These are phyloP conservation scores for Hypomesus transpacificus DNA, from an alignment of 2,113 vertebrate species.

Conservation along the genomic window DNA sequence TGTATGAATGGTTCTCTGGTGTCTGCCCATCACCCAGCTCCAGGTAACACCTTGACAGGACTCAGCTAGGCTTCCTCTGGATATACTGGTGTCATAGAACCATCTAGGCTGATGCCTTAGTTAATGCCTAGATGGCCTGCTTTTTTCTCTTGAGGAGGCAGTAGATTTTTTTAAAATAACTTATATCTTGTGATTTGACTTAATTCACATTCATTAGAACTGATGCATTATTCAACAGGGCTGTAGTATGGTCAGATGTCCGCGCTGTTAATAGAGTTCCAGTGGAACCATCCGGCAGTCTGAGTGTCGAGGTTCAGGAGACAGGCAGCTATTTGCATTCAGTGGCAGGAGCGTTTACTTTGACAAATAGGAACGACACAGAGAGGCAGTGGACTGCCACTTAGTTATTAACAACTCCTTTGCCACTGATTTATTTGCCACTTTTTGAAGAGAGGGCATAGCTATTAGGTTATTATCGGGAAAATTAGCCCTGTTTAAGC, in stretches of 20 bases:
- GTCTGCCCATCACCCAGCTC: conserved; percentile 61
- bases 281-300: conserved; percentile 32
- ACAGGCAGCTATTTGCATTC: conserved; percentile 77
- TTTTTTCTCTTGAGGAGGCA: no score
- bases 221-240: no score
- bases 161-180: no score
- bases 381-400: conserved; percentile 89
- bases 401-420: conserved; percentile 99
- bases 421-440: conserved; percentile 93
- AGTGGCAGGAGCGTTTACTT: conserved; percentile 87
- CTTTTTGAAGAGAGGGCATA: conserved; percentile 87
- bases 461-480: conserved; percentile 90
- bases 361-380: conserved; percentile 95
- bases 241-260: neutral
- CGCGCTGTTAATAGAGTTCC: conserved; percentile 43
- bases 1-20: conserved; percentile 60
- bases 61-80: no score
- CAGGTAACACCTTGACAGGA: conserved; percentile 51
- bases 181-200: no score
- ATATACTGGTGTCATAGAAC: no score
- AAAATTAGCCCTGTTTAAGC: conserved; percentile 98
- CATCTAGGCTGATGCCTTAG: no score
- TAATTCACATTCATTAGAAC: no score
- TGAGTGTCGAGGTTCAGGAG: conserved; percentile 38
- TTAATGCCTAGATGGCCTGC: no score